Base-by-base conservation (phyloP, 2,888 invertebrate species). In the Stenodera caucasica region DNA sequence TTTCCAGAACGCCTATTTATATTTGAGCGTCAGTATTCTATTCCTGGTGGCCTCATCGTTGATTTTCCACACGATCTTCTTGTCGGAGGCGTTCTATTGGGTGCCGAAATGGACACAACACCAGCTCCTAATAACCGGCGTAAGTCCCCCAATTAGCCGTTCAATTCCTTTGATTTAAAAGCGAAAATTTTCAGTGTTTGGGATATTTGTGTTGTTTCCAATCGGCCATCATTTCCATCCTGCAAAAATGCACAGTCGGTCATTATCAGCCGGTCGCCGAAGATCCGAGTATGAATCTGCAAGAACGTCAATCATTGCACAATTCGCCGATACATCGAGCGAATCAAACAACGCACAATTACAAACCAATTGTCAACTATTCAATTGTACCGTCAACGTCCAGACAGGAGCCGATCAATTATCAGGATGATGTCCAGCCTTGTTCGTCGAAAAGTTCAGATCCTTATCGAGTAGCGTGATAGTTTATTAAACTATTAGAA, bases 31-130 rank as follows among this genome's bases (percentile, higher is more conserved):
- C 82, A 88, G 89, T 81, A 82, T 88, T 74, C 84, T 88, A 79
- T 89, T 88, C 81, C 84, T 88, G 75, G 82, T 88, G 78, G 86
- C 88, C 78, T 88, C 88, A 67, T 86, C 89, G 71, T 81, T 90
- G 71, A 84, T 89, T 74, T 84, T 88, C 75, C 88, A 90, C 75
- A 86, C 88, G 82, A 84, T 86, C 80, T 86, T 83, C 80, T 84
- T 82, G 82, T 85, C 82, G 78, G 88, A 83, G 78, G 85, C 84
- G 76, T 87, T 86, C 77, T 81, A 83, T 60, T 88, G 87, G 88
- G 88, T 90, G 70, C 88, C 90, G 67, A 86, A 86, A 77, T 86
- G 88, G 80, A 88, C 89, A 70, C 87, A 87, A 78, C 88, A 89
- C 71, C 90, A 89, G 75, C 80, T 90, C 65, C 81, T 88, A 76